Conservation (phyloP, 2,888 invertebrate genomes). For the Abscondita cerata region DNA sequence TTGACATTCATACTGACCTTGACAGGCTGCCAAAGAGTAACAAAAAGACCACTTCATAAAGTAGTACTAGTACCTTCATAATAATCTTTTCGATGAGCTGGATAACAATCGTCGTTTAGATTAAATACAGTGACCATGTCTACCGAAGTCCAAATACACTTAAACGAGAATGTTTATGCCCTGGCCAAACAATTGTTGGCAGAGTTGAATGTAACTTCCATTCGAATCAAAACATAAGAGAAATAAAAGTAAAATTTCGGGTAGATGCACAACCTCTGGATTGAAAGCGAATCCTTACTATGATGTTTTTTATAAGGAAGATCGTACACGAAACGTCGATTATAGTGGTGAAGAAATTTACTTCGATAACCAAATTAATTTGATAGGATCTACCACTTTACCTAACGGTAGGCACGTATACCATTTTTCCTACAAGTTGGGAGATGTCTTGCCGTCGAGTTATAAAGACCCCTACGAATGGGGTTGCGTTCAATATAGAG, state of each 20-base stretch:
- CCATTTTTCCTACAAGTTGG: slow-evolving; percentile 46
- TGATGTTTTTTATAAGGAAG: slow-evolving; percentile 4
- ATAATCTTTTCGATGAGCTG: no score
- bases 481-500: slow-evolving; percentile 42
- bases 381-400: slow-evolving; percentile 35
- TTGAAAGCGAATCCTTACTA: background rate
- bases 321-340: background rate
- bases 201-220: slow-evolving; percentile 1
- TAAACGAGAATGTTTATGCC: slow-evolving; percentile 1
- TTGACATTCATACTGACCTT: no score
- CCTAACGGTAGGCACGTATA: slow-evolving; percentile 47
- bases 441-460: slow-evolving; percentile 44
- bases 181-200: slow-evolving; percentile 1
- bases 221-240: no score
- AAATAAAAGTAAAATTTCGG: slow-evolving; percentile 1
- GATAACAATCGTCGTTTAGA: no score
- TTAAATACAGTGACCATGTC: no score
- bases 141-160: slow-evolving; percentile 4
- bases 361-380: background rate
- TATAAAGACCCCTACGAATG: slow-evolving; percentile 43
- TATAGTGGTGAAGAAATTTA: background rate
- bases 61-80: no score
- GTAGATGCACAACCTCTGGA: background rate
- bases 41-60: no score
- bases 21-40: no score